Conservation (phyloP, 2,113 vertebrate genomes). For the Neoarius graeffei region DNA sequence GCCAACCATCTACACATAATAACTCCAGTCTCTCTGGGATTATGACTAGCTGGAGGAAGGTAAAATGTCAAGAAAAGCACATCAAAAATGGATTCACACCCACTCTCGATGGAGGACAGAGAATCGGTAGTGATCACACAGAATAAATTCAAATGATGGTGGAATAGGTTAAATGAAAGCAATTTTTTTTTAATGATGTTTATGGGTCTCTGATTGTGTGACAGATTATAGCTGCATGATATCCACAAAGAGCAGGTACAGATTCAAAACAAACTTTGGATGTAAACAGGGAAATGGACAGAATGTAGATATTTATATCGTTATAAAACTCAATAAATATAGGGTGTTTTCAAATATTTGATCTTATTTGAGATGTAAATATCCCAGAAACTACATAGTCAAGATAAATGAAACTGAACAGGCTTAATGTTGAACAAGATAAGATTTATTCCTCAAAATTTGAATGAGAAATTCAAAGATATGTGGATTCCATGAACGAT, state of each 20-base stretch:
- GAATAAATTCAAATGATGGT: slow-evolving; percentile 12
- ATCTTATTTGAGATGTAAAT: too few species aligned
- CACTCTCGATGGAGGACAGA: neutral
- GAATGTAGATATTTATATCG: neutral
- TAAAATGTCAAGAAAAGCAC: neutral
- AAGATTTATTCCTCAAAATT: too few species aligned
- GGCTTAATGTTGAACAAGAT: too few species aligned
- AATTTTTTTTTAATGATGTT: neutral
- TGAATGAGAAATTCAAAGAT: too few species aligned
- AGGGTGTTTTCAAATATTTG: neutral
- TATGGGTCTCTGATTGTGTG: neutral
- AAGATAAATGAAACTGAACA: too few species aligned
- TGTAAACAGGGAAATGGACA: neutral
- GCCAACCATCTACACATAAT: slow-evolving; percentile 22
- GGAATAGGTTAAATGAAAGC: neutral
- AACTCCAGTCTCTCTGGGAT: slow-evolving; percentile 16
- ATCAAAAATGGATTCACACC: slow-evolving; percentile 2
- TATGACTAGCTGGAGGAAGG: neutral
- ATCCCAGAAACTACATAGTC: too few species aligned
- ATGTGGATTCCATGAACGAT: too few species aligned
- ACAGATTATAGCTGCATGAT: neutral
- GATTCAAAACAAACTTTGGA: neutral
- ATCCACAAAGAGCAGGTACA: neutral
- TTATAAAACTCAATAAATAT: neutral
- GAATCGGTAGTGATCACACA: neutral